Conservation (phyloP, 1,140 invertebrate genomes). For the Diorhabda sublineata region DNA sequence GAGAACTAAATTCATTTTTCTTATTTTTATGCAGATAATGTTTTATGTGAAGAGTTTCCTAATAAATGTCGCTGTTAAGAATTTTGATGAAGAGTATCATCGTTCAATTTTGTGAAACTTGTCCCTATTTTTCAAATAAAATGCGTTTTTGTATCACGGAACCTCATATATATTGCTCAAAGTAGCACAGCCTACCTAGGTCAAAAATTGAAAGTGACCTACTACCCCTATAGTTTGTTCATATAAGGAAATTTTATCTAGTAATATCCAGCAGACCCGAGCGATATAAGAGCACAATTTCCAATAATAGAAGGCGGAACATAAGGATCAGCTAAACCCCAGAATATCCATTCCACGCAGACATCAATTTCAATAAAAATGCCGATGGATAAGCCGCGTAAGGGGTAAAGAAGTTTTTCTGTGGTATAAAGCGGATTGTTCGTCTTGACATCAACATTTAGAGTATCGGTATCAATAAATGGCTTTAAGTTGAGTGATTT, state of each 20-base stretch:
- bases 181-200: too few species aligned
- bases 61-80: too few species aligned
- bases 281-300: constrained; percentile 21
- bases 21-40: too few species aligned
- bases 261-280: constrained; percentile 5
- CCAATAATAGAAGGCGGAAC: constrained; percentile 23
- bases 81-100: too few species aligned
- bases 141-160: too few species aligned
- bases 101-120: too few species aligned
- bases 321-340: constrained; percentile 21
- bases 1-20: too few species aligned
- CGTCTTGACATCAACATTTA: background rate
- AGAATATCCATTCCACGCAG: constrained; percentile 22
- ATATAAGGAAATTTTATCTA: constrained; percentile 3
- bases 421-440: background rate
- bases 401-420: constrained; percentile 8
- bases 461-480: background rate
- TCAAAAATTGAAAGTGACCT: too few species aligned
- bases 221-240: background rate
- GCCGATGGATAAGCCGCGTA: constrained; percentile 22
- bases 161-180: too few species aligned
- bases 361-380: constrained; percentile 28
- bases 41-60: too few species aligned
- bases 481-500: background rate
- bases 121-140: too few species aligned